Evolutionary conservation across 2,113 vertebrate genomes (phyloP).

Genomic region (Gambusia affinis): DNA sequence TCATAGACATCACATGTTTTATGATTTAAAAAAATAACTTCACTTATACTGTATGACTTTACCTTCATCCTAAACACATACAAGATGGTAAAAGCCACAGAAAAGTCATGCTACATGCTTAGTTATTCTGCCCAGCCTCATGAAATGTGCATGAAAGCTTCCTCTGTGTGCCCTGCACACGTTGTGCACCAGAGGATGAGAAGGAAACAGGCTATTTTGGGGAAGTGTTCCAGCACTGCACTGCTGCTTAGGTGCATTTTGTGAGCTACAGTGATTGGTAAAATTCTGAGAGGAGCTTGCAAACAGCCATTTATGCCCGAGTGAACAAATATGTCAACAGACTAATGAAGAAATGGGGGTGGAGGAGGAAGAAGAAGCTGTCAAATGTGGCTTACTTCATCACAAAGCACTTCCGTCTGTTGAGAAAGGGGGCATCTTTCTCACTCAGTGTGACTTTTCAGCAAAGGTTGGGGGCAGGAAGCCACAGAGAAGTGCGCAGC

Average conservation of each 20-base stretch:
- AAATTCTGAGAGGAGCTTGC: constrained; percentile 20
- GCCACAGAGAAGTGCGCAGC: constrained; percentile 57
- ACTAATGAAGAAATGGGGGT: constrained; percentile 5
- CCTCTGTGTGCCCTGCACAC: constrained; percentile 1
- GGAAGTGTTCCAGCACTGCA: constrained; percentile 59
- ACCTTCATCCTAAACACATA: not conserved
- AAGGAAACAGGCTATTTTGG: constrained; percentile 37
- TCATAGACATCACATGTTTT: not conserved
- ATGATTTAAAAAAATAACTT: not conserved
- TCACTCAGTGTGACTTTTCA: constrained; percentile 51
- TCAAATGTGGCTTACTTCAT: constrained; percentile 16
- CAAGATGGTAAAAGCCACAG: not conserved
- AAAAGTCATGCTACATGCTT: constrained; percentile 1
- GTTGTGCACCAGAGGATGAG: constrained; percentile 24
- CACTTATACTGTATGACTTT: not conserved
- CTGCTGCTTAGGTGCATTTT: constrained; percentile 38
- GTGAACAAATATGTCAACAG: constrained; percentile 18
- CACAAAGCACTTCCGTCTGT: constrained; percentile 41
- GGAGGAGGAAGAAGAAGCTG: constrained; percentile 18
- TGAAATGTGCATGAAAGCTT: constrained; percentile 28
- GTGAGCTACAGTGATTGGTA: not conserved
- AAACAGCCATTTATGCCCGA: not conserved
- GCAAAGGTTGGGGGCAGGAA: constrained; percentile 61
- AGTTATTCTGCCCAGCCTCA: not conserved
- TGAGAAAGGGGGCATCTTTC: constrained; percentile 30